phyloP scores from a whole-genome alignment of 2,113 vertebrate genomes.

The Grammomys dolichurus region DNA sequence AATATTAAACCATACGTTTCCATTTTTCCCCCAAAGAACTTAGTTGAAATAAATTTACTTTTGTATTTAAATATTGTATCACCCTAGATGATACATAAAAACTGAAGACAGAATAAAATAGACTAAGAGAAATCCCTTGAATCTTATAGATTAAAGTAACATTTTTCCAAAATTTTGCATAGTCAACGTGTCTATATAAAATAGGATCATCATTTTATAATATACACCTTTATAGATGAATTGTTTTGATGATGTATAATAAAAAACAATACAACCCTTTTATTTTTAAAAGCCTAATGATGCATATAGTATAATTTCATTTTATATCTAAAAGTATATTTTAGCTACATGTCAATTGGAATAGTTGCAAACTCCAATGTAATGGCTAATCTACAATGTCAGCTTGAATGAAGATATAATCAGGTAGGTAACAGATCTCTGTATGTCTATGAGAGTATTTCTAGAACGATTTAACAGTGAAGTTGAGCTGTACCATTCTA shows the following conservation, averaged over 20 bases:
- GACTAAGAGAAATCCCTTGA: background rate
- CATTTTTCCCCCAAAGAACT: background rate
- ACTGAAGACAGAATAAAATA: background rate
- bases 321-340: background rate
- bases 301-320: background rate
- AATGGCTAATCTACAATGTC: background rate
- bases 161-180: background rate
- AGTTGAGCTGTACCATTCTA: background rate
- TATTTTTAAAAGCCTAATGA: background rate
- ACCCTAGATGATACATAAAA: background rate
- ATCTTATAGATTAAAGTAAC: background rate
- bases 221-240: background rate
- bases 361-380: background rate
- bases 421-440: background rate
- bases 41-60: background rate
- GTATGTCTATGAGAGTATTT: background rate
- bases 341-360: background rate
- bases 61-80: background rate
- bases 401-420: background rate
- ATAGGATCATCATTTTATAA: background rate
- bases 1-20: background rate
- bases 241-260: background rate
- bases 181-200: background rate
- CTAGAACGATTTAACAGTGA: background rate
- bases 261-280: background rate